These are phyloP conservation scores for Drosophila prosaltans DNA, from an alignment of 1,140 invertebrate species.

Conservation along the genomic window DNA sequence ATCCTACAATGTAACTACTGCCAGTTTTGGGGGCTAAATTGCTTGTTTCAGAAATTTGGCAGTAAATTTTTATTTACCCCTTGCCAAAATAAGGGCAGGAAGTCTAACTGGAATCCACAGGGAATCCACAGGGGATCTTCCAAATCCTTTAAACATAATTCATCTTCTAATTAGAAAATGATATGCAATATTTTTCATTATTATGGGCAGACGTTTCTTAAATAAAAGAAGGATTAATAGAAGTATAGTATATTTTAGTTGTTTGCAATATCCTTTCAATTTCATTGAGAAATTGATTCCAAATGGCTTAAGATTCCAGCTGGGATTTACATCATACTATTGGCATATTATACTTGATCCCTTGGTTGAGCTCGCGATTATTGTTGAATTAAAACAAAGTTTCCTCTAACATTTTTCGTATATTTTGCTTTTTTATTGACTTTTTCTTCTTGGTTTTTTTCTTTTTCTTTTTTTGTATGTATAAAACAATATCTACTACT, in stretches of 20 bases:
- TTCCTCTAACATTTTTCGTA: conserved; percentile 62
- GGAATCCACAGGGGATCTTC: too few species aligned
- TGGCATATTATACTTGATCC: not conserved
- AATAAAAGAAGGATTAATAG: not conserved
- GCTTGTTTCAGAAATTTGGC: not conserved
- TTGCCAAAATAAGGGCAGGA: too few species aligned
- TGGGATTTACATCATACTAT: not conserved
- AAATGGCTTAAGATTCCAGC: not conserved
- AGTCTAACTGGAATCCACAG: too few species aligned
- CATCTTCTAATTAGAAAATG: too few species aligned
- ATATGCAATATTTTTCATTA: not conserved
- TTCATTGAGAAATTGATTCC: not conserved
- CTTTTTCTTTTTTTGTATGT: conserved; percentile 56
- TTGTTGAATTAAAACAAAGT: conserved; percentile 20
- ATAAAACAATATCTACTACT: conserved; percentile 76
- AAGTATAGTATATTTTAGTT: not conserved
- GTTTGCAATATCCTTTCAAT: not conserved
- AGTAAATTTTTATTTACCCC: not conserved
- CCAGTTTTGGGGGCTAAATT: not conserved
- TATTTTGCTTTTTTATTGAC: conserved; percentile 80
- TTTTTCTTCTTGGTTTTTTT: conserved; percentile 37
- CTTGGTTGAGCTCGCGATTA: not conserved
- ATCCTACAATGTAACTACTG: not conserved
- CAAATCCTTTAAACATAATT: too few species aligned
- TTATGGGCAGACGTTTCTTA: not conserved